Evolutionary conservation across 2,113 vertebrate genomes (phyloP), one percentile per base, ranked within the genome.

Genomic region (Pachycephala philippinensis): DNA sequence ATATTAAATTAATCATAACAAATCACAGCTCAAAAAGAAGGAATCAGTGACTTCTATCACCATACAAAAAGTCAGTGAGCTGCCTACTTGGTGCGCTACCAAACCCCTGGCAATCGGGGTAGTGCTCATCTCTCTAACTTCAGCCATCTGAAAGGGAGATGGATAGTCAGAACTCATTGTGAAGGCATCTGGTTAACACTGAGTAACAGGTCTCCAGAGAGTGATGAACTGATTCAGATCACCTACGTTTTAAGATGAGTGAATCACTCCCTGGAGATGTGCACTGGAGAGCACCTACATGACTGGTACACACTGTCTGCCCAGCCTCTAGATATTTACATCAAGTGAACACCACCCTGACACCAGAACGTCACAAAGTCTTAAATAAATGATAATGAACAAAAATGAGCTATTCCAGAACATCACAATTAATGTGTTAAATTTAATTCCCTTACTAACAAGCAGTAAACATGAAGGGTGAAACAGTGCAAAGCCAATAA

Each of bases 401-500:
- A 75, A 86, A 74, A 88, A 83, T 1, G 0, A 74, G 28, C 60
- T 93, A 44, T 70, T 84, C 56, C 64, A 96, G 59, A 93, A 90
- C 47, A 70, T 37, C 37, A 66, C 39, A 74, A 77, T 81, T 74
- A 44, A 47, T 10, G 60, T 37, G 15, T 27, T 84, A 71, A 63
- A 96, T 88, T 84, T 70, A 64, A 92, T 90, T 93, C 44, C 61
- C 86, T 57, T 71, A 42, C 49, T 71, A 93, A 76, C 33, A 64
- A 82, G 69, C 30, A 79, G 88, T 47, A 94, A 92, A 69, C 65
- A 78, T 5, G 49, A 88, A 87, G 52, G 75, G 37, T 94, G 74
- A 78, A 89, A 52, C 56, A 93, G 69, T 71, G 82, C 60, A 84
- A 93, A 81, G 45, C 76, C 87, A 91, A 72, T 40, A 94, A 89